Conservation (phyloP, 2,888 invertebrate genomes). For the Microchrysa polita region DNA sequence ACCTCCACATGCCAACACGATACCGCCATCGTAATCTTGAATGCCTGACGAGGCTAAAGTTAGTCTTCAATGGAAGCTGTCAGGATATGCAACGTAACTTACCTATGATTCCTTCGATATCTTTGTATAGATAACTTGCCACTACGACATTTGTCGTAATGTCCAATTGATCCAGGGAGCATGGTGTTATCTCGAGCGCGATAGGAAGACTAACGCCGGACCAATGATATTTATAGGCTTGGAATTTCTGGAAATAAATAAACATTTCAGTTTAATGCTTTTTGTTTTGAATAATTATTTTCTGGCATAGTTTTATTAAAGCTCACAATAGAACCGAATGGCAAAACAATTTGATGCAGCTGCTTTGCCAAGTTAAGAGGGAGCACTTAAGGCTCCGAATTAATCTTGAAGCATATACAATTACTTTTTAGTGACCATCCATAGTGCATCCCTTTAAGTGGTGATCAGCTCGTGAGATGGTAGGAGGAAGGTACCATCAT, state of each 20-base stretch:
- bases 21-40: constrained; percentile 90
- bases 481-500: no score
- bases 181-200: constrained; percentile 90
- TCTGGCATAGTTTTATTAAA: no score
- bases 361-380: no score
- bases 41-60: constrained; percentile 66
- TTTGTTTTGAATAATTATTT: no score
- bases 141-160: constrained; percentile 83
- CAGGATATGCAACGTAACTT: constrained; percentile 47
- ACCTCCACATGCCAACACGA: constrained; percentile 90
- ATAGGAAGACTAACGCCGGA: constrained; percentile 90
- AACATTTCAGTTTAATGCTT: no score
- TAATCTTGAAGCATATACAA: no score
- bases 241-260: constrained; percentile 77
- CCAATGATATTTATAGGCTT: constrained; percentile 97
- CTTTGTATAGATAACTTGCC: constrained; percentile 86
- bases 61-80: not conserved
- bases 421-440: no score
- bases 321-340: no score
- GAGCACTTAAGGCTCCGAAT: no score
- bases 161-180: constrained; percentile 91
- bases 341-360: no score
- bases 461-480: no score
- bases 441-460: no score
- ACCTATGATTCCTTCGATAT: constrained; percentile 80